Conservation (phyloP, 2,888 invertebrate species). For the Heliconius hortense region DNA sequence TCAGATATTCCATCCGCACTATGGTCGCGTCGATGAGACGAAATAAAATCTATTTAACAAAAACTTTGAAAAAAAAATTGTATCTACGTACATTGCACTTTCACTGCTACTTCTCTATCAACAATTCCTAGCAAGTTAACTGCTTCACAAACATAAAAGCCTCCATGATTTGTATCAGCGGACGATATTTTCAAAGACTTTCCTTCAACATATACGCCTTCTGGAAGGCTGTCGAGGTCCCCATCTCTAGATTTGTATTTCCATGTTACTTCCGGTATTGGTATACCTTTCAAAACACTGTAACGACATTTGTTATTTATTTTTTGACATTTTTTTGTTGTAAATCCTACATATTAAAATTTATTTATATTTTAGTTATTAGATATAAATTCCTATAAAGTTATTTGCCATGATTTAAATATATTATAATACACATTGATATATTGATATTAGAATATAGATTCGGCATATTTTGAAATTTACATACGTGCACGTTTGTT, state of each 20-base stretch:
- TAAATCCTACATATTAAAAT: neutral
- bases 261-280: conserved; percentile 61
- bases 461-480: neutral
- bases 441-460: too few species aligned
- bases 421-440: too few species aligned
- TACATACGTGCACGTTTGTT: conserved; percentile 62
- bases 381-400: neutral
- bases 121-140: conserved; percentile 56
- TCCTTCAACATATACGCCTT: conserved; percentile 49
- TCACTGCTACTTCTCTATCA: conserved; percentile 52
- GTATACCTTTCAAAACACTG: conserved; percentile 62
- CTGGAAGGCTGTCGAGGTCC: conserved; percentile 49
- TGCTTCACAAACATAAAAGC: conserved; percentile 62
- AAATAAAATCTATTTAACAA: neutral
- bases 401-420: too few species aligned
- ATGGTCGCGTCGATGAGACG: too few species aligned
- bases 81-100: conserved; percentile 60
- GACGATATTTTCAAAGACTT: conserved; percentile 53
- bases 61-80: neutral
- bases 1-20: too few species aligned
- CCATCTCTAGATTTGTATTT: conserved; percentile 51
- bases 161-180: conserved; percentile 52
- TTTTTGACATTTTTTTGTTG: neutral
- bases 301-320: conserved; percentile 31
- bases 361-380: neutral